Conservation (phyloP, 2,888 invertebrate species). For the Ischnura elegans region DNA sequence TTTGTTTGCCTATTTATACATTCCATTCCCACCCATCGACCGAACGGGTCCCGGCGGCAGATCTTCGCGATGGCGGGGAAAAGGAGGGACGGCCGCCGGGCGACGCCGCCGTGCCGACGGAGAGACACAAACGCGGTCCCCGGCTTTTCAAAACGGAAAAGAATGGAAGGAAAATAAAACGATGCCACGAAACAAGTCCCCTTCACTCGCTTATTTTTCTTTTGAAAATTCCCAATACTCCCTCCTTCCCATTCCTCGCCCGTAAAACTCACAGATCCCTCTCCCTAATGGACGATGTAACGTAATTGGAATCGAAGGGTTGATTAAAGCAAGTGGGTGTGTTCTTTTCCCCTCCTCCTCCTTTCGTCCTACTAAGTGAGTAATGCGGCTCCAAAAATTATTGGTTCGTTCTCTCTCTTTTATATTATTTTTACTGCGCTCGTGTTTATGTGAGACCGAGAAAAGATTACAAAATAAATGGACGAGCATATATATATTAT, state of each 20-base stretch:
- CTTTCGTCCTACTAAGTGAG: constrained; percentile 41
- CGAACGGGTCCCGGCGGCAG: not conserved
- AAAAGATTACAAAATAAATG: not conserved
- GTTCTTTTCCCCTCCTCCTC: not conserved
- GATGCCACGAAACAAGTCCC: not conserved
- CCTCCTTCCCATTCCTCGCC: not conserved
- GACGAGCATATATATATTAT: too few relatives aligned
- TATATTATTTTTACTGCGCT: not conserved
- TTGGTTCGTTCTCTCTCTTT: constrained; percentile 54
- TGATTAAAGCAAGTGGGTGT: not conserved
- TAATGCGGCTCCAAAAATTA: constrained; percentile 38
- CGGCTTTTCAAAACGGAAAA: not conserved
- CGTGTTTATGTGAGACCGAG: constrained; percentile 22
- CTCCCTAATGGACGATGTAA: constrained; percentile 53
- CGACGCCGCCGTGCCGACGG: not conserved
- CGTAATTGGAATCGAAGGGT: constrained; percentile 52
- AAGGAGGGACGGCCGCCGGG: not conserved
- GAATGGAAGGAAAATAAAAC: not conserved
- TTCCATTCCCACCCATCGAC: not conserved
- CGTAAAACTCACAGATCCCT: not conserved
- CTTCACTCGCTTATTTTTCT: not conserved
- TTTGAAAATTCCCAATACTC: not conserved
- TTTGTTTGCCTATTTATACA: constrained; percentile 26
- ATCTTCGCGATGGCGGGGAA: not conserved
- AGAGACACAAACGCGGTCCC: not conserved